Evolutionary conservation across 2,888 invertebrate species (phyloP).

Genomic region (Neoascia interrupta): DNA sequence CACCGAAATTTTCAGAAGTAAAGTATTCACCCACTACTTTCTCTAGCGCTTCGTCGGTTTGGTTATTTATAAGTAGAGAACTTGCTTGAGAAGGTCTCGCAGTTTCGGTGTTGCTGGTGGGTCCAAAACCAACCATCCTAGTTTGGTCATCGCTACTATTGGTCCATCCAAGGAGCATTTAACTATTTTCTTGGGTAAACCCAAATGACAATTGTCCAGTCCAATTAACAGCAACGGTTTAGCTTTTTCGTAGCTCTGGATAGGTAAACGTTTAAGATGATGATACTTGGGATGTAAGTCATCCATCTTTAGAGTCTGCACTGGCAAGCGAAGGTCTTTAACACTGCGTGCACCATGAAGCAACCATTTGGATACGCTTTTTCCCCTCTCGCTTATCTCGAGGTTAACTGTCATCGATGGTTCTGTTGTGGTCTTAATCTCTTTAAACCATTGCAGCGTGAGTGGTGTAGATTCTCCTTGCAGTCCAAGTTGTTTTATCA

Average conservation of each 20-base stretch:
- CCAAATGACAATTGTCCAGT: not conserved
- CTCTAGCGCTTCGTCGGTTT: not conserved
- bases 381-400: not conserved
- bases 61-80: not conserved
- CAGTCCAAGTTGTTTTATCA: not conserved
- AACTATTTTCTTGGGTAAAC: not conserved
- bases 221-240: no score
- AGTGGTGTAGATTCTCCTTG: not conserved
- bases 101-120: not conserved
- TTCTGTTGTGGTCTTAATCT: not conserved
- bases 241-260: not conserved
- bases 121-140: constrained; percentile 4
- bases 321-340: not conserved
- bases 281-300: not conserved
- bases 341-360: not conserved
- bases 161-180: not conserved
- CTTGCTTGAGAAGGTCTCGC: not conserved
- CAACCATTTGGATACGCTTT: not conserved
- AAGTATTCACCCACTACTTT: constrained; percentile 2
- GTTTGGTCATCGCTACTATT: not conserved
- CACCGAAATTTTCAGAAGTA: constrained; percentile 4
- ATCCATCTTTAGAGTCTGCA: not conserved
- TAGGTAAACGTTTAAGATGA: not conserved
- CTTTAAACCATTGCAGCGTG: not conserved
- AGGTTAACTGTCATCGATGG: not conserved